Percentiles rank a stretch among this genome's conserved stretches.
Evolutionary conservation across 2,113 vertebrate species (phyloP).

Genomic region (Nothobranchius kuhntae): DNA sequence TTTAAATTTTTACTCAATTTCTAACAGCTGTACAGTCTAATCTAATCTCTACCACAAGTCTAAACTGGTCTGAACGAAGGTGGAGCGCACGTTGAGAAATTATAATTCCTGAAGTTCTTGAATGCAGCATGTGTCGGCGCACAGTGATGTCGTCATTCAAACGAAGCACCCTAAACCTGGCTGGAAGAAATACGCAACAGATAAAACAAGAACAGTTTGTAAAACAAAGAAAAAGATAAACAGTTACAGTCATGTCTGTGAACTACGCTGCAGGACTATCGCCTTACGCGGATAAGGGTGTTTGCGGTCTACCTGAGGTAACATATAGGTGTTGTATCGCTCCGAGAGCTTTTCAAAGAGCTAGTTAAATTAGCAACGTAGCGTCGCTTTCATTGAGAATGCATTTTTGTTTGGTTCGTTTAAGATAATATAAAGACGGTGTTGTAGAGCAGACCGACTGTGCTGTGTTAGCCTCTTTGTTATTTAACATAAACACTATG

Average conservation of each 20-base stretch:
- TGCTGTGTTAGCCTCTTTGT: too few relatives aligned
- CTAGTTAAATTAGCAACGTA: slow-evolving; percentile 47
- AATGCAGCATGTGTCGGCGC: slow-evolving; percentile 41
- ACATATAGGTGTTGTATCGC: slow-evolving; percentile 8
- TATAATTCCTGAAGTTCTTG: background rate
- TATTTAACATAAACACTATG: too few relatives aligned
- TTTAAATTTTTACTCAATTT: background rate
- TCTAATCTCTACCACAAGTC: too few relatives aligned
- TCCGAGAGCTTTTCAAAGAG: background rate
- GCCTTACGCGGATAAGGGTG: slow-evolving; percentile 91
- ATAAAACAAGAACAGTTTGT: background rate
- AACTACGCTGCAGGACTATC: slow-evolving; percentile 94
- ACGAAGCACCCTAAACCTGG: background rate
- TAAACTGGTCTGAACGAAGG: too few relatives aligned
- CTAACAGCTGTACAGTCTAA: too few relatives aligned
- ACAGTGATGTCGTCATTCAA: slow-evolving; percentile 43
- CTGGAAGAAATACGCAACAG: too few relatives aligned
- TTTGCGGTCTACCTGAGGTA: slow-evolving; percentile 95
- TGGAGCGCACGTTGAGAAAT: background rate
- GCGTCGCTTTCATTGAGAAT: background rate
- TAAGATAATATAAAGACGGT: too few relatives aligned
- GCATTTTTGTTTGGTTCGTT: too few relatives aligned
- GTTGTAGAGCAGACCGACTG: too few relatives aligned
- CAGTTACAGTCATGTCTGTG: slow-evolving; percentile 84
- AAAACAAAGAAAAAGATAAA: background rate